Percentiles rank a stretch among this genome's conserved stretches.
Evolutionary conservation across 2,888 invertebrate genomes (phyloP).

Genomic region (Drosophila mercatorum): DNA sequence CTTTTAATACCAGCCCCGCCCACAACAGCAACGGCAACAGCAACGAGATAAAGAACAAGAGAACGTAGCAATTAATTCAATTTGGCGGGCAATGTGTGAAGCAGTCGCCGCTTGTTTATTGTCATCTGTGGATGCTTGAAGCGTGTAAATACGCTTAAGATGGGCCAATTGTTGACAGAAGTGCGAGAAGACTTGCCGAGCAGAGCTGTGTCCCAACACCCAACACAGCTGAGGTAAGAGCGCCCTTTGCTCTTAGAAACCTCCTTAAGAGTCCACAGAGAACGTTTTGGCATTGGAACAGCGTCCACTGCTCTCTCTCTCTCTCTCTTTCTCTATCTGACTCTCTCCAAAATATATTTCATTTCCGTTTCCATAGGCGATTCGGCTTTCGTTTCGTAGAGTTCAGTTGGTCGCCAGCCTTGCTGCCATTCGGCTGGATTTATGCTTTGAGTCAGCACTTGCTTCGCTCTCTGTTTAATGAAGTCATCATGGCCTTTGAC

Average conservation of each 20-base stretch:
- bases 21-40: neutral
- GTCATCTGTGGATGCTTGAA: slow-evolving; percentile 52
- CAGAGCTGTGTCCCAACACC: neutral
- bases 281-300: slow-evolving; percentile 33
- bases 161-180: slow-evolving; percentile 42
- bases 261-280: slow-evolving; percentile 22
- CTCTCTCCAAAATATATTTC: slow-evolving; percentile 7
- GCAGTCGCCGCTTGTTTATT: slow-evolving; percentile 42
- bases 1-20: slow-evolving; percentile 27
- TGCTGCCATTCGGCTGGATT: slow-evolving; percentile 32
- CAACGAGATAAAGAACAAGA: neutral
- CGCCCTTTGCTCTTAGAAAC: slow-evolving; percentile 13
- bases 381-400: slow-evolving; percentile 2
- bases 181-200: slow-evolving; percentile 10
- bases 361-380: slow-evolving; percentile 26
- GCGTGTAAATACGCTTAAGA: slow-evolving; percentile 62
- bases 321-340: neutral
- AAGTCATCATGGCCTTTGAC: neutral
- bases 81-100: slow-evolving; percentile 51
- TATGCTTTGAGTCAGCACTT: neutral
- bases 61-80: slow-evolving; percentile 54
- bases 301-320: neutral
- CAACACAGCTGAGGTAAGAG: neutral
- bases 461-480: neutral
- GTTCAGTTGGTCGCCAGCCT: slow-evolving; percentile 49